Evolutionary conservation across 1,140 invertebrate genomes (phyloP), one percentile per base, ranked within the genome.

Genomic region (Palaemon carinicauda): DNA sequence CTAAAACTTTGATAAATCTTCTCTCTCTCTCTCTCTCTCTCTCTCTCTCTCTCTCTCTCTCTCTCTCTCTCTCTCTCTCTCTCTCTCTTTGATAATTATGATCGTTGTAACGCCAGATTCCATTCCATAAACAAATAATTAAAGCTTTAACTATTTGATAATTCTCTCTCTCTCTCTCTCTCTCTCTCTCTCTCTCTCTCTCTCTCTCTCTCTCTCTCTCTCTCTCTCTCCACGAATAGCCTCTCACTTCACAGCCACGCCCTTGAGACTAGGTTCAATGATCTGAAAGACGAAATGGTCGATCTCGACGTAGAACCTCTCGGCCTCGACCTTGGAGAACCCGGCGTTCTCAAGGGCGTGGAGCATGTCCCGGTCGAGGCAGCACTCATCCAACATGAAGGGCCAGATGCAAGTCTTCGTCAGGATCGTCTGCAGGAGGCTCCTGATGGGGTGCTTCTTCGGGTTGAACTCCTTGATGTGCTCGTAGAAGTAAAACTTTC

Each of bases 401-500:
- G 41, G 41, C 41, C 41, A 41, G 41, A 41, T 41, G 41, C 41
- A 12, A 5, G 41, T 41, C 41, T 41, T 41, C 41, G 41, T 41
- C 41, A 41, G 41, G 41, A 41, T 5, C 0, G 3, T 41, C 41
- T 41, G 41, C 41, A 41, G 3, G 41, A 41, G 12, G 0, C 41
- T 41, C 41, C 41, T 41, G 1, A 41, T 7, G 41, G 41, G 41
- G 41, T 86, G 73, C 29, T 81, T 88, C 71, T 65, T 50, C 24
- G 69, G 75, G 54, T 80, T 65, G 54, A 81, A 80, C 27, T 77
- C 87, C 1, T 41, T 60, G 24, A 88, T 78, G 65, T 88, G 87
- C 9, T 88, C 87, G 56, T 84, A 31, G 53, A 88, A 84, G 74
- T 84, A 88, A 41, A 85, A 88, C 24, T 84, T 84, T 5, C 87